Conservation (phyloP, 1,140 invertebrate species). For the Lutraria rhynchaena region DNA sequence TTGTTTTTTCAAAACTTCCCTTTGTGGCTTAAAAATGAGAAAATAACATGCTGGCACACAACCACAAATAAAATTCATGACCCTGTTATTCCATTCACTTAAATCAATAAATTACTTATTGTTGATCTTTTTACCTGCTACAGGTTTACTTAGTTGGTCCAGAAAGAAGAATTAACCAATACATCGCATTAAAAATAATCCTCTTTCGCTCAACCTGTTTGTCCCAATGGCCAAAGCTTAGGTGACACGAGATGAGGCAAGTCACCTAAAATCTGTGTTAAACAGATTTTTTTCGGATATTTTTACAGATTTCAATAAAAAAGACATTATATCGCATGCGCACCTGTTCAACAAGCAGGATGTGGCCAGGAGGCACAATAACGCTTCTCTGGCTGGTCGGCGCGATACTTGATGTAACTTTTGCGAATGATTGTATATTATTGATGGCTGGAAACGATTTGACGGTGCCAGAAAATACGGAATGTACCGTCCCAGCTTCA, state of each 20-base stretch:
- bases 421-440: background rate
- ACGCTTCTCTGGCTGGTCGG: slow-evolving; percentile 5
- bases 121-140: too few species aligned
- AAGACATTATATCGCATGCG: background rate
- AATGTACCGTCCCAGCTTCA: slow-evolving; percentile 20
- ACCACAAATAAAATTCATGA: too few species aligned
- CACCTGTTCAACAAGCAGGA: background rate
- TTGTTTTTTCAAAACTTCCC: too few species aligned
- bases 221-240: background rate
- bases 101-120: too few species aligned
- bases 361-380: background rate
- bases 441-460: slow-evolving; percentile 6
- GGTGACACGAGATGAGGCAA: slow-evolving; percentile 1
- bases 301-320: background rate
- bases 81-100: too few species aligned
- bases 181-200: slow-evolving; percentile 7
- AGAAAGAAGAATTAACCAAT: too few species aligned
- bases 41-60: too few species aligned
- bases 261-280: slow-evolving; percentile 16
- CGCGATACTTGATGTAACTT: background rate
- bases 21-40: too few species aligned
- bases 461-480: slow-evolving; percentile 3
- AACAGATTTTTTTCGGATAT: background rate
- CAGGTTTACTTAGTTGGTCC: too few species aligned
- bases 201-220: too few species aligned